Evolutionary conservation across 2,888 invertebrate species (phyloP).

Genomic region (Nymphalis urticae): DNA sequence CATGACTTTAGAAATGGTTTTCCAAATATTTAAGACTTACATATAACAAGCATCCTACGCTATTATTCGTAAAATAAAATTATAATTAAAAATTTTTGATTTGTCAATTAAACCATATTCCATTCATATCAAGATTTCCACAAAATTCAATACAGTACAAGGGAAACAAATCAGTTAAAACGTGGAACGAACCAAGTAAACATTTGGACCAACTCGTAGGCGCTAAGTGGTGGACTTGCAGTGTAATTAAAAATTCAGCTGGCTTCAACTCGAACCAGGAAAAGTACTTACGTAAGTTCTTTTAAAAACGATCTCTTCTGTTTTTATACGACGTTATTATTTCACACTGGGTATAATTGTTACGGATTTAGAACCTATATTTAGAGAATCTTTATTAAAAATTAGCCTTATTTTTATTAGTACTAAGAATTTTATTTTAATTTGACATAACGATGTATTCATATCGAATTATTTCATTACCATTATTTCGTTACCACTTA

Average conservation of each 20-base stretch:
- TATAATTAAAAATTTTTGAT: too few species aligned
- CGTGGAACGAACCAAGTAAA: slow-evolving; percentile 60
- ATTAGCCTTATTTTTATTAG: background rate
- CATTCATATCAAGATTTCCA: background rate
- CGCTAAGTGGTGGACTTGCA: slow-evolving; percentile 72
- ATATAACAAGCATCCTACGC: too few species aligned
- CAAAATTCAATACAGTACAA: slow-evolving; percentile 1
- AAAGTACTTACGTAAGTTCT: slow-evolving; percentile 57
- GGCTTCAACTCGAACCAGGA: slow-evolving; percentile 55
- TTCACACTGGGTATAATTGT: slow-evolving; percentile 25
- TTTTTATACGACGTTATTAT: slow-evolving; percentile 24
- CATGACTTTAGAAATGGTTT: too few species aligned
- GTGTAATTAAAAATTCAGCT: slow-evolving; percentile 74
- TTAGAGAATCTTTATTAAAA: slow-evolving; percentile 7
- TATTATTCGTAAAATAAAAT: too few species aligned
- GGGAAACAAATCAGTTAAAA: slow-evolving; percentile 38
- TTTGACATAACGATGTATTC: too few species aligned
- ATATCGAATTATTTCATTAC: too few species aligned
- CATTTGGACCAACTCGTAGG: slow-evolving; percentile 55
- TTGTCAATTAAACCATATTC: too few species aligned
- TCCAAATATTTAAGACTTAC: too few species aligned
- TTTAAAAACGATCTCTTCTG: slow-evolving; percentile 25
- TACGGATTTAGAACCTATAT: slow-evolving; percentile 20
- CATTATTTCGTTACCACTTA: too few species aligned
- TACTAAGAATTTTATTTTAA: background rate